These are phyloP conservation scores for Prionailurus viverrinus DNA, from an alignment of 2,113 vertebrate genomes.

Conservation along the genomic window DNA sequence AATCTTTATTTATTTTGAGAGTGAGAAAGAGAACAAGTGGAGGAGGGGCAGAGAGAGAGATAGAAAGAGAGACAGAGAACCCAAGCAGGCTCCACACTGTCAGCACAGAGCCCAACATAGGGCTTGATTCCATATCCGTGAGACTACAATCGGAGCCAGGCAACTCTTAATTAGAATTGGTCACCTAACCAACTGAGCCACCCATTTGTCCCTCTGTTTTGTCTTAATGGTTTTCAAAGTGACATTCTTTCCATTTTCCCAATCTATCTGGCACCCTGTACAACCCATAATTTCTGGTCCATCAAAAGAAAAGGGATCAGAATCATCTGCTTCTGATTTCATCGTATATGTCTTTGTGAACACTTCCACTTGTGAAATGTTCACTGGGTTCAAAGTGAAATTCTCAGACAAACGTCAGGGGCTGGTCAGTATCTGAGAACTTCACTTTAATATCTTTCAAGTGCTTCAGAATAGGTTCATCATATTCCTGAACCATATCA, in stretches of 20 bases:
- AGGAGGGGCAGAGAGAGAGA: no score
- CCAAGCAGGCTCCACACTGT: no score
- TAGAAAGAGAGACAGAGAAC: no score
- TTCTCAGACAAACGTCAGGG: constrained; percentile 95
- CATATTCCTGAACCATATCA: constrained; percentile 94
- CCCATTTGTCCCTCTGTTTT: no score
- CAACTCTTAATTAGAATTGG: no score
- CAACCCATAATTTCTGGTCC: constrained; percentile 86
- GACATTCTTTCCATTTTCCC: constrained; percentile 98
- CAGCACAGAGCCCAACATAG: no score
- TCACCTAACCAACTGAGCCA: no score
- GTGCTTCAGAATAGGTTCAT: neutral
- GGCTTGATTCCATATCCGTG: no score
- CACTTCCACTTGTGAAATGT: constrained; percentile 96
- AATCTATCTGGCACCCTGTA: constrained; percentile 69
- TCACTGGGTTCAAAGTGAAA: constrained; percentile 97
- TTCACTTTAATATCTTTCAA: neutral
- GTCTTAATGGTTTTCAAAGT: constrained; percentile 99
- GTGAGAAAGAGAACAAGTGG: no score
- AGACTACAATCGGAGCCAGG: no score
- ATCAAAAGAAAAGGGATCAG: constrained; percentile 98
- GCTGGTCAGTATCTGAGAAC: constrained; percentile 65
- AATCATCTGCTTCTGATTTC: constrained; percentile 97
- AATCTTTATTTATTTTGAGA: no score
- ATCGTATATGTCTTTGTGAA: constrained; percentile 97